Evolutionary conservation across 2,888 invertebrate genomes (phyloP).

Genomic region (Tipula lateralis): DNA sequence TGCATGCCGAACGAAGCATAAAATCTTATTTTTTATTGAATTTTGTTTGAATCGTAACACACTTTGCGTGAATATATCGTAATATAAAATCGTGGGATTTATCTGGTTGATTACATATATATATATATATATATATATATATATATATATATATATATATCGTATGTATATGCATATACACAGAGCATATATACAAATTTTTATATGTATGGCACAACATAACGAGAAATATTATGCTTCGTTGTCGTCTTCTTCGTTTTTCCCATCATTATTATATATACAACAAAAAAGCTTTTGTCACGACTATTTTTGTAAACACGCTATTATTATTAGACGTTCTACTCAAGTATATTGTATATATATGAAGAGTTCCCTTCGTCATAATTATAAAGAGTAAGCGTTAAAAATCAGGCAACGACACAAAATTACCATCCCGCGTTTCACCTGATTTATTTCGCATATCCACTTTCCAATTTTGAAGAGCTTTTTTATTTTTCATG

Average conservation of each 20-base stretch:
- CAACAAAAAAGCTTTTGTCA: background rate
- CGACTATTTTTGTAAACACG: background rate
- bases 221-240: background rate
- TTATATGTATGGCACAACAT: background rate
- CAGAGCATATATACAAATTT: background rate
- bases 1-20: background rate
- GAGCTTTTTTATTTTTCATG: background rate
- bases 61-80: background rate
- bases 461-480: background rate
- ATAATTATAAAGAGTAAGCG: background rate
- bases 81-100: background rate
- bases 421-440: background rate
- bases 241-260: background rate
- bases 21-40: background rate
- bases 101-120: background rate
- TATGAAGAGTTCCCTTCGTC: background rate
- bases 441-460: background rate
- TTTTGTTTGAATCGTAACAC: background rate
- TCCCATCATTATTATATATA: no score
- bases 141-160: background rate
- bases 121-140: no score
- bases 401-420: background rate
- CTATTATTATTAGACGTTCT: background rate
- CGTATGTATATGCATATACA: no score
- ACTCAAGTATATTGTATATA: background rate